A percentile compares a stretch with the other conserved stretches of the same genome.
phyloP scores from a whole-genome alignment of 2,113 vertebrate genomes.

The Ammospiza nelsoni region DNA sequence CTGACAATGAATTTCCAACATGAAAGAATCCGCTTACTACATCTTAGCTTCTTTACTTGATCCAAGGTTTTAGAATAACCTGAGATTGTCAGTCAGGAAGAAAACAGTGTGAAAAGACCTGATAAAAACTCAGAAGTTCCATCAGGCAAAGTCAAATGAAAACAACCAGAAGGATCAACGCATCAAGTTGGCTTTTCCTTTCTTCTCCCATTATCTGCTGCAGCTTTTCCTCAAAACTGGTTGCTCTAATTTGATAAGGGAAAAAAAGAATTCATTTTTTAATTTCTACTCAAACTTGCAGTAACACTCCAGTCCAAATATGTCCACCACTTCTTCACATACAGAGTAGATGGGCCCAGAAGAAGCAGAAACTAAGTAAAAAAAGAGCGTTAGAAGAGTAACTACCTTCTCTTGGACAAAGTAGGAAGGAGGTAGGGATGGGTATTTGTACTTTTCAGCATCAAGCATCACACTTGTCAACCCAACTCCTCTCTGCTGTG shows the following conservation, averaged over 20 bases:
- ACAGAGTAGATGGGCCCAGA: not conserved
- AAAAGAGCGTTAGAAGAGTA: not conserved
- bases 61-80: constrained; percentile 61
- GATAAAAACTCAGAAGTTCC: constrained; percentile 24
- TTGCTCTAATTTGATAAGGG: not conserved
- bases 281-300: not conserved
- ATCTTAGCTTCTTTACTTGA: constrained; percentile 53
- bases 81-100: constrained; percentile 27
- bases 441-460: not conserved
- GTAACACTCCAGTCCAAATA: not conserved
- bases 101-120: constrained; percentile 43
- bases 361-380: not conserved
- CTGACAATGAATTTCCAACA: constrained; percentile 63
- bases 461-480: not conserved
- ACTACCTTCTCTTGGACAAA: not conserved
- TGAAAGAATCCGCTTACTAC: constrained; percentile 41
- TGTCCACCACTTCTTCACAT: not conserved
- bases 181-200: not conserved
- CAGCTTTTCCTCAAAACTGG: not conserved
- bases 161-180: constrained; percentile 5
- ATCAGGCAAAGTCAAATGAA: constrained; percentile 28
- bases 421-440: not conserved
- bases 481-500: not conserved
- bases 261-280: not conserved
- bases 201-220: not conserved